Conservation (phyloP, 2,888 invertebrate species). For the Ormyrus pomaceus region DNA sequence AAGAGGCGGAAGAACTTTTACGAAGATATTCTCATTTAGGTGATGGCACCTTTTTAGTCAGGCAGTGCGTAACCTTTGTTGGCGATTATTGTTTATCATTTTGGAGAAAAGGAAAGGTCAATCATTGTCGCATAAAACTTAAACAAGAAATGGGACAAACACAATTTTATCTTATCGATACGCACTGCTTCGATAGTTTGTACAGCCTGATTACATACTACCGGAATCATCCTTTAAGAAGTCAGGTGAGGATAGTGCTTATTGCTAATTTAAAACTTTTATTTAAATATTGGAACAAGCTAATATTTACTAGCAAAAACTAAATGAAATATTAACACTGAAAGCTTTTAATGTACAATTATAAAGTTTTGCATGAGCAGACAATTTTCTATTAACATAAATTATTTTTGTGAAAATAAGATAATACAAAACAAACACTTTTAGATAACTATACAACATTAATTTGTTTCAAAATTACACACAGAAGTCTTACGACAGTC, state of each 20-base stretch:
- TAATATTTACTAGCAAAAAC: constrained; percentile 10
- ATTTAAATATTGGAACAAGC: neutral
- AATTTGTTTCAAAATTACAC: constrained; percentile 60
- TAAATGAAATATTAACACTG: constrained; percentile 6
- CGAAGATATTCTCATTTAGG: constrained; percentile 88
- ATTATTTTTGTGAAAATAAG: constrained; percentile 5
- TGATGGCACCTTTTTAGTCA: constrained; percentile 94
- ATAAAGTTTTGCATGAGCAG: constrained; percentile 32
- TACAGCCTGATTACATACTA: constrained; percentile 95
- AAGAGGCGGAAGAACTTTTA: constrained; percentile 81
- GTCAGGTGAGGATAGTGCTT: constrained; percentile 79
- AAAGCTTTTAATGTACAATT: constrained; percentile 38
- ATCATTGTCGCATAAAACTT: constrained; percentile 94
- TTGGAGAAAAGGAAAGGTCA: constrained; percentile 92
- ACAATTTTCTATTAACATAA: constrained; percentile 14
- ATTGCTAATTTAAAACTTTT: constrained; percentile 4
- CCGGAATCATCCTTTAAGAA: constrained; percentile 88
- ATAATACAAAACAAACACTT: constrained; percentile 39
- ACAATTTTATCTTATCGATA: constrained; percentile 93
- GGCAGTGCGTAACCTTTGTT: constrained; percentile 96
- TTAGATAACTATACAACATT: constrained; percentile 53
- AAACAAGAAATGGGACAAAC: constrained; percentile 92
- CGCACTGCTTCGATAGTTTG: constrained; percentile 92
- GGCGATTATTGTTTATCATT: constrained; percentile 97
- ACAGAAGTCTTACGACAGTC: constrained; percentile 59